phyloP scores from a whole-genome alignment of 2,797 vertebrate species.

The Microchirus variegatus region DNA sequence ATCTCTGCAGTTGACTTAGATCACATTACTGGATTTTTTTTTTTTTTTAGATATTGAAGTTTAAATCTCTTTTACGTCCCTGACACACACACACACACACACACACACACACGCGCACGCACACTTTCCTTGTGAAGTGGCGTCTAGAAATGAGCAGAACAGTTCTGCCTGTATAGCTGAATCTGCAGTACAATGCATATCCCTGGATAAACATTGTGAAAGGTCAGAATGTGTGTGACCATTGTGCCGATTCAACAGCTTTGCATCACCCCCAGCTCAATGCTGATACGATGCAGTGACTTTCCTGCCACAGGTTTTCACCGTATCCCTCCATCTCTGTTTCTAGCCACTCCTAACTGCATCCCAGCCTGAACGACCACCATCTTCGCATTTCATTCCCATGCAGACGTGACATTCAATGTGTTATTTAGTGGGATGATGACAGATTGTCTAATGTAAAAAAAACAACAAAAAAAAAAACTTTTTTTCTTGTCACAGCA shows the following conservation, averaged over 20 bases:
- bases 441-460: slow-evolving; percentile 5
- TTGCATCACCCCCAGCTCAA: slow-evolving; percentile 30
- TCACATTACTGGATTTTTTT: slow-evolving; percentile 30
- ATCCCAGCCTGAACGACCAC: not conserved
- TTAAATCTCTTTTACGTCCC: slow-evolving; percentile 37
- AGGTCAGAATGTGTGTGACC: slow-evolving; percentile 53
- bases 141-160: slow-evolving; percentile 8
- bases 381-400: slow-evolving; percentile 25
- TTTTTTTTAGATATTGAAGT: slow-evolving; percentile 19
- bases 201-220: slow-evolving; percentile 43
- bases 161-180: not conserved
- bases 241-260: slow-evolving; percentile 34
- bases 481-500: slow-evolving; percentile 1
- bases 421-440: too few species aligned
- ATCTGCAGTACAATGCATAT: slow-evolving; percentile 5
- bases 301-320: slow-evolving; percentile 50
- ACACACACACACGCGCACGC: too few species aligned
- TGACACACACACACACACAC: slow-evolving; percentile 15
- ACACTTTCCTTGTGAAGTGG: not conserved
- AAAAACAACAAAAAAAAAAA: slow-evolving; percentile 19
- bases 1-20: slow-evolving; percentile 37
- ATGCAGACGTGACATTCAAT: not conserved
- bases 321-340: slow-evolving; percentile 5
- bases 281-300: slow-evolving; percentile 40
- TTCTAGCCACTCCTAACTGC: slow-evolving; percentile 9